Evolutionary conservation across 2,888 invertebrate genomes (phyloP), one percentile per base, ranked within the genome.

Genomic region (Lomographa bimaculata): DNA sequence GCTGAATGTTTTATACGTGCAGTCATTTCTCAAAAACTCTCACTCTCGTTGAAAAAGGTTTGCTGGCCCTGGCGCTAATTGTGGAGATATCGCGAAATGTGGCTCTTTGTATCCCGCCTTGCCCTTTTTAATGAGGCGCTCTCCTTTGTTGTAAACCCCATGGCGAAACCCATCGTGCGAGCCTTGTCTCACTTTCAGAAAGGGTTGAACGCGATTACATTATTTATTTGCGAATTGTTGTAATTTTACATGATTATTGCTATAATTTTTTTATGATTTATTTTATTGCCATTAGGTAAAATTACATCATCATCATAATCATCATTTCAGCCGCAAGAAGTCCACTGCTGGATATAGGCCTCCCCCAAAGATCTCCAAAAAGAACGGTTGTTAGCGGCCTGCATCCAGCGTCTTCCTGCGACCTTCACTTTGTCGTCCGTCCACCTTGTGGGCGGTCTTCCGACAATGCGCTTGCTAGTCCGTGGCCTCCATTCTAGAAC

Each of bases 131-230:
- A 48, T 46, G 60, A 70, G 68, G 66, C 69, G 66, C 67, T 69
- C 60, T 60, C 64, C 70, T 71, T 75, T 76, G 78, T 79, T 70
- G 63, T 53, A 24, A 44, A 53, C 49, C 54, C 62, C 62, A 50
- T 56, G 53, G 18, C 9, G 14, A 8, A 26, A 18, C 11, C 30
- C 30, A 7, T 8, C 26, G 9, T n/a, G 18, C 10, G 27, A 26
- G 29, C 3, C 14, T 9, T 9, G 23, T 14, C 12, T 14, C 3
- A 16, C 23, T 23, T 20, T 23, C 3, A 11, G 7, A 9, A 23
- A 32, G 7, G 9, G 16, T 34, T 21, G 4, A 10, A 26, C 6
- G 18, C n/a, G 19, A 11, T 33, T 11, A 7, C 14, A 16, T 32
- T 18, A 28, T 10, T 32, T 37, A 24, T 16, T 34, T 25, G 10